Evolutionary conservation across 2,888 invertebrate genomes (phyloP).

Genomic region (Rotaria socialis): DNA sequence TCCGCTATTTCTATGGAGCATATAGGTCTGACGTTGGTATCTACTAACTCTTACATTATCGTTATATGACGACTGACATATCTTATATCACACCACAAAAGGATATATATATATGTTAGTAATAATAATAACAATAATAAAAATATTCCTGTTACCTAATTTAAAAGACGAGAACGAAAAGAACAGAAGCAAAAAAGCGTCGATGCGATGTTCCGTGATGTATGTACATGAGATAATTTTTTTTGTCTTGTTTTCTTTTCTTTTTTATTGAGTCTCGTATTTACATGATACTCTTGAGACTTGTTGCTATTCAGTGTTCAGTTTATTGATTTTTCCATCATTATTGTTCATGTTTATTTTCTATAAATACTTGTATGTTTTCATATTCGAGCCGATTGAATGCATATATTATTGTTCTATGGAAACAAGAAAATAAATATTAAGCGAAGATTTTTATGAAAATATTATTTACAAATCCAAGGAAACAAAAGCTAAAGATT

Average conservation of each 20-base stretch:
- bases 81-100: neutral
- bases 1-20: neutral
- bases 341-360: neutral
- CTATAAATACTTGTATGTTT: neutral
- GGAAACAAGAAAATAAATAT: neutral
- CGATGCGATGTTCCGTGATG: neutral
- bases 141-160: neutral
- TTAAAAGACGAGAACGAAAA: neutral
- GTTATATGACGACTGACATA: neutral
- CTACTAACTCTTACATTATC: neutral
- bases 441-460: neutral
- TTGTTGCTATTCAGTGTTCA: neutral
- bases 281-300: neutral
- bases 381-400: neutral
- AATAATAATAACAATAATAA: neutral
- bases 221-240: neutral
- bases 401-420: neutral
- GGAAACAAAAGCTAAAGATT: no score
- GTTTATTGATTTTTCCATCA: neutral
- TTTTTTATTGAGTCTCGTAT: neutral
- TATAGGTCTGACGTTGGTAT: neutral
- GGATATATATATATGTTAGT: neutral
- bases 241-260: neutral
- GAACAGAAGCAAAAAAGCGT: neutral
- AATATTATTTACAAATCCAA: no score